A percentile compares a stretch with the other conserved stretches of the same genome.
These are phyloP conservation scores for Perca schrenkii DNA, from an alignment of 2,113 vertebrate genomes.

Conservation along the genomic window DNA sequence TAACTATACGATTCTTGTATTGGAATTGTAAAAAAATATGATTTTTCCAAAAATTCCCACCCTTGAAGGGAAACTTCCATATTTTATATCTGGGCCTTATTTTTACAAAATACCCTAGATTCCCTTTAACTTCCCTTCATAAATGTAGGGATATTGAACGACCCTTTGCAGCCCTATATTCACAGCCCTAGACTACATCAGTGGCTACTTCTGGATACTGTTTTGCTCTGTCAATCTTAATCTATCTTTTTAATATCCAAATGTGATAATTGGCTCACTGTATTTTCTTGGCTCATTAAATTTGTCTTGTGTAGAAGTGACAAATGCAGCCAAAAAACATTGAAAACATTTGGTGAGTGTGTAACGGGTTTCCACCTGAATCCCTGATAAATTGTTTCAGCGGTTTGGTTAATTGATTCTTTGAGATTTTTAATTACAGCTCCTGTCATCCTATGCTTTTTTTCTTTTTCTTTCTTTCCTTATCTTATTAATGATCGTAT, in stretches of 20 bases:
- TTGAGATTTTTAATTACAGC: neutral
- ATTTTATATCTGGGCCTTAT: no score
- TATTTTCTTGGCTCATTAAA: neutral
- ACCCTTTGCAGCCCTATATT: no score
- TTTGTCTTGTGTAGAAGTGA: neutral
- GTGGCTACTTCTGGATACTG: no score
- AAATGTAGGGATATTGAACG: no score
- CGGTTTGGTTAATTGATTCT: constrained; percentile 1
- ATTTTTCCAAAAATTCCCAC: no score
- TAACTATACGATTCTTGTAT: no score
- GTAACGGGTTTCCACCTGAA: neutral
- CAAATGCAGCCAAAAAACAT: neutral
- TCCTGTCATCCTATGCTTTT: neutral
- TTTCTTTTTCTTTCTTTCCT: neutral
- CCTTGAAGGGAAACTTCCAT: no score
- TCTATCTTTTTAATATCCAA: neutral
- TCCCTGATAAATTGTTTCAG: neutral
- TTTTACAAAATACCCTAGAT: no score
- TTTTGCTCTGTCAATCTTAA: neutral
- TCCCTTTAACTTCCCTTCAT: no score
- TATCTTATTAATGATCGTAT: neutral
- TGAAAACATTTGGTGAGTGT: neutral
- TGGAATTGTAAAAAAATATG: no score
- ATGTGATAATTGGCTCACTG: neutral
- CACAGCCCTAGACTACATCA: no score